Conservation (phyloP, 2,888 invertebrate genomes). For the Piscicola geometra region DNA sequence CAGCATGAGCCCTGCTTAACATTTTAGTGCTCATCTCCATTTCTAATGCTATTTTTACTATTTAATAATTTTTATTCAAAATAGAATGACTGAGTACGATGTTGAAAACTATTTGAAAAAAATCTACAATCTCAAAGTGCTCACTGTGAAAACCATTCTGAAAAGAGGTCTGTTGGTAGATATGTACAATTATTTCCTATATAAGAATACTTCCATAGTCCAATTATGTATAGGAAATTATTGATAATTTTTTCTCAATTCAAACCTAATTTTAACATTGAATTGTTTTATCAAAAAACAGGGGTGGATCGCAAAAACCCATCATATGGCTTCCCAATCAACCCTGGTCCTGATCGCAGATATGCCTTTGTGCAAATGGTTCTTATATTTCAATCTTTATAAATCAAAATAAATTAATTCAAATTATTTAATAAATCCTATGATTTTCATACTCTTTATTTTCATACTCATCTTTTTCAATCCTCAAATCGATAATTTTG, state of each 20-base stretch:
- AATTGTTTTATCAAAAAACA: neutral
- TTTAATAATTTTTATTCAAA: conserved; percentile 41
- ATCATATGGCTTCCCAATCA: conserved; percentile 23
- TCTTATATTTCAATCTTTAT: neutral
- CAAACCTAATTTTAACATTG: neutral
- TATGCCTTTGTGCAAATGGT: conserved; percentile 39
- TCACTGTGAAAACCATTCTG: conserved; percentile 72
- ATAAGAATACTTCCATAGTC: no score
- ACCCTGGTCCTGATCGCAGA: conserved; percentile 33
- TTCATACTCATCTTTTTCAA: neutral
- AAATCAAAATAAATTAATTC: no score
- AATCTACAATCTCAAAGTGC: conserved; percentile 80
- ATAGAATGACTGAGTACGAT: conserved; percentile 80
- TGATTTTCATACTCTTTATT: no score
- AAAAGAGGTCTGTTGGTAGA: conserved; percentile 63
- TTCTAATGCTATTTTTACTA: neutral
- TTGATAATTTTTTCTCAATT: neutral
- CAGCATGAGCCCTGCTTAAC: no score
- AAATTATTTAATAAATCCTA: no score
- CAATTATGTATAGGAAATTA: no score
- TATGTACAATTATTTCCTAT: no score
- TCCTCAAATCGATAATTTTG: neutral
- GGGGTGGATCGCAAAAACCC: conserved; percentile 26
- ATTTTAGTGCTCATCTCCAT: no score
- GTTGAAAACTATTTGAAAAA: conserved; percentile 88